Evolutionary conservation across 2,797 vertebrate genomes (phyloP), one percentile per base, ranked within the genome.

Genomic region (Alfaro cultratus): DNA sequence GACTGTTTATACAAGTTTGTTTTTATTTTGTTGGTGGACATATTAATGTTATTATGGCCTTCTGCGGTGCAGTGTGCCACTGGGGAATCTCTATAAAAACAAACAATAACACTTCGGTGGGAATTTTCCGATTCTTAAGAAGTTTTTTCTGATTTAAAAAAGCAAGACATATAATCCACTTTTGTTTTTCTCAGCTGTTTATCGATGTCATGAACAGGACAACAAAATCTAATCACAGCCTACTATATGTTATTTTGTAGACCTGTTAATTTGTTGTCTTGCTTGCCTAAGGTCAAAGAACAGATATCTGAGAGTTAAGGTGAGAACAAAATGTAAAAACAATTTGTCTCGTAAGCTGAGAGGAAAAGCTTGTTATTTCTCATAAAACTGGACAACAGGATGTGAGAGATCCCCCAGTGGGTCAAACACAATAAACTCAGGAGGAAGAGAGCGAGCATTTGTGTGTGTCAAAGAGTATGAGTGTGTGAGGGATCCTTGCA

Each of bases 301-400:
- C 68, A 62, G 41, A 47, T 67, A 34, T 80, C 64, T 72, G 41
- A 26, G 81, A 62, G 49, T 55, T 51, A 73, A 75, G 51, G 26
- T 75, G 77, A 18, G 49, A 36, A 71, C 29, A 47, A 75, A 80
- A 78, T 2, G 67, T 79, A 71, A 83, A 81, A 87, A 77, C 47
- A 23, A n/a, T 74, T 75, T 73, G 79, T 75, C 55, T 74, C 80
- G 72, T 46, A 53, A 74, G 80, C 78, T 57, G 45, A 86, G 80
- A 87, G 90, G 84, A 92, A 90, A 87, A 85, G 79, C 83, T 86
- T 87, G 80, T 92, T 90, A 81, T 88, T 93, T 83, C 86, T 92
- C 88, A 87, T 88, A 87, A 88, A 91, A 89, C 46, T 89, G 88
- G 91, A 91, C 92, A 93, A 93, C 93, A 94, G 93, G 93, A 95